phyloP scores from a whole-genome alignment of 1,140 invertebrate species.

The Leguminivora glycinivorella region DNA sequence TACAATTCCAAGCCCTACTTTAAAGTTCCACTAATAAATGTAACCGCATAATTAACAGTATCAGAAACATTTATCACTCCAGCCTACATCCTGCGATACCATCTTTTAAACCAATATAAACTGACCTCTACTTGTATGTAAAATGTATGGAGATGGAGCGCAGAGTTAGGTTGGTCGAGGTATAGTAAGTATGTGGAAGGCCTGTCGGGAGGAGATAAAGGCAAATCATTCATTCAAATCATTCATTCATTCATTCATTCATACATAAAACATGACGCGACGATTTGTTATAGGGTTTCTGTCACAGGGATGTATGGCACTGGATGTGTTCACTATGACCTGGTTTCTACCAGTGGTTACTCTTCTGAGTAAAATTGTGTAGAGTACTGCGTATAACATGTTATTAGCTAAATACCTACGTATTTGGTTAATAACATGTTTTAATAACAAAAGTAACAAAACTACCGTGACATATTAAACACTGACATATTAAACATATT shows the following conservation, averaged over 20 bases:
- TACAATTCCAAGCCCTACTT: neutral
- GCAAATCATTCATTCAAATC: too few relatives aligned
- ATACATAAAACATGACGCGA: conserved; percentile 59
- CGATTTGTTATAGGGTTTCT: conserved; percentile 51
- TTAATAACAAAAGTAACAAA: too few relatives aligned
- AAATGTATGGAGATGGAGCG: neutral
- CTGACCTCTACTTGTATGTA: neutral
- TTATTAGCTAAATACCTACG: too few relatives aligned
- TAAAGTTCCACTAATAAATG: conserved; percentile 14
- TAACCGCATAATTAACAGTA: conserved; percentile 11
- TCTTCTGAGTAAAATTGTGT: too few relatives aligned
- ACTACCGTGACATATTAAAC: too few relatives aligned
- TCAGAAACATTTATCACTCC: conserved; percentile 10
- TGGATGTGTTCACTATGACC: neutral
- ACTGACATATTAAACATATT: too few relatives aligned
- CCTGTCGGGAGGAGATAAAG: conserved; percentile 26
- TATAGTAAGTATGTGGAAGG: neutral
- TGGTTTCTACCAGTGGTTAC: too few relatives aligned
- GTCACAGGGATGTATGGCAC: neutral
- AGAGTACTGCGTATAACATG: too few relatives aligned
- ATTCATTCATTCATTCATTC: too few relatives aligned
- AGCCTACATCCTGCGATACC: conserved; percentile 7
- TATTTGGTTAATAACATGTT: too few relatives aligned
- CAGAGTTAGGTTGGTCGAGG: neutral
- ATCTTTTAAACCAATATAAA: neutral